Evolutionary conservation across 92 coral and sea anemone genomes (phyloP).

Genomic region (Zoanthus solanderi): DNA sequence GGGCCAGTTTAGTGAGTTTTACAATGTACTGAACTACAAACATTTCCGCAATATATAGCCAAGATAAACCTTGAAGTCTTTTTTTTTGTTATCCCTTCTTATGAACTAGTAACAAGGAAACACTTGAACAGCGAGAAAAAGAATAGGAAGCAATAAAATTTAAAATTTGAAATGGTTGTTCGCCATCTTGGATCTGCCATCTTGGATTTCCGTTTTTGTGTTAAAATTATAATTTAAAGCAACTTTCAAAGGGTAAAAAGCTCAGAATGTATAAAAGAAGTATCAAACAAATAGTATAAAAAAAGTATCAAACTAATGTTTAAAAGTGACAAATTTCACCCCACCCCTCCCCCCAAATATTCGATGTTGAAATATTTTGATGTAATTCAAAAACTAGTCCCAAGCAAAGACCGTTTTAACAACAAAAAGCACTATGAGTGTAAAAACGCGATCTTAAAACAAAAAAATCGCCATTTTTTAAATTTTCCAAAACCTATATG

Average conservation of each 20-base stretch:
- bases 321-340: constrained; percentile 47
- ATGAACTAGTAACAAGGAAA: constrained; percentile 23
- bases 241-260: constrained; percentile 44
- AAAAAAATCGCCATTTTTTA: constrained; percentile 39
- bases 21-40: background rate
- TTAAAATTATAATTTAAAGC: constrained; percentile 45
- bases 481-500: background rate
- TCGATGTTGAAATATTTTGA: constrained; percentile 45
- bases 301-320: constrained; percentile 30
- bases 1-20: background rate
- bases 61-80: background rate
- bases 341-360: constrained; percentile 44
- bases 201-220: constrained; percentile 34
- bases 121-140: background rate
- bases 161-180: constrained; percentile 24
- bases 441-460: background rate
- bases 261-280: constrained; percentile 43
- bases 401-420: background rate
- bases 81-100: constrained; percentile 13
- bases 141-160: constrained; percentile 32
- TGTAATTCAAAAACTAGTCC: constrained; percentile 45
- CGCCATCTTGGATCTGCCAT: constrained; percentile 31
- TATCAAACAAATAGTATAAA: constrained; percentile 42
- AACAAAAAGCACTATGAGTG: constrained; percentile 45
- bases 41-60: too few species aligned